Conservation (phyloP, 2,113 vertebrate genomes). For the Pao palembangensis region DNA sequence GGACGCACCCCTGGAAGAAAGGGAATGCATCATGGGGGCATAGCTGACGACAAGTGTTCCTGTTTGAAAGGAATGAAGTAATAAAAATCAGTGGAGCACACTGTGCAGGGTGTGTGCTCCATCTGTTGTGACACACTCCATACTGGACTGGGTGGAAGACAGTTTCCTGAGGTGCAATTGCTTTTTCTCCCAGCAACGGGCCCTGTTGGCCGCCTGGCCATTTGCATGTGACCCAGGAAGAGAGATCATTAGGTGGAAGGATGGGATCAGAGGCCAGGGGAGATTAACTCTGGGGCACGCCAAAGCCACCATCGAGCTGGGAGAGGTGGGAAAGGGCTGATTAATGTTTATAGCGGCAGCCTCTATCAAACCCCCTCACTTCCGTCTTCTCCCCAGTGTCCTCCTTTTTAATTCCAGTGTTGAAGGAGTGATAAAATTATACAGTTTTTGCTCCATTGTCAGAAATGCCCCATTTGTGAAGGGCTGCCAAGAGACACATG, state of each 20-base stretch:
- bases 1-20: neutral
- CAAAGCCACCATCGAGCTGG: conserved; percentile 22
- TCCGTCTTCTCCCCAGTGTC: neutral
- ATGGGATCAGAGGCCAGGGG: conserved; percentile 39
- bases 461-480: conserved; percentile 20
- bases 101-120: conserved; percentile 32
- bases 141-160: conserved; percentile 7
- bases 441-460: conserved; percentile 9
- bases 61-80: conserved; percentile 23
- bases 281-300: conserved; percentile 46
- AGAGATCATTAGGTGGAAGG: conserved; percentile 57
- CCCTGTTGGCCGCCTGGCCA: conserved; percentile 25
- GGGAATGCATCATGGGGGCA: conserved; percentile 19
- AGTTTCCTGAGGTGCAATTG: conserved; percentile 55
- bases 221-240: conserved; percentile 53
- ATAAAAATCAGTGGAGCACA: conserved; percentile 46
- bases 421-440: conserved; percentile 16
- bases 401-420: conserved; percentile 20
- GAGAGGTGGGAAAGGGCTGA: conserved; percentile 42
- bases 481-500: conserved; percentile 1
- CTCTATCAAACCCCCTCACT: conserved; percentile 15
- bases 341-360: conserved; percentile 58
- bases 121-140: conserved; percentile 39
- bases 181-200: conserved; percentile 20
- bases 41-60: conserved; percentile 5